These are phyloP conservation scores for Apantesis nais DNA, from an alignment of 2,888 invertebrate species.

Conservation along the genomic window DNA sequence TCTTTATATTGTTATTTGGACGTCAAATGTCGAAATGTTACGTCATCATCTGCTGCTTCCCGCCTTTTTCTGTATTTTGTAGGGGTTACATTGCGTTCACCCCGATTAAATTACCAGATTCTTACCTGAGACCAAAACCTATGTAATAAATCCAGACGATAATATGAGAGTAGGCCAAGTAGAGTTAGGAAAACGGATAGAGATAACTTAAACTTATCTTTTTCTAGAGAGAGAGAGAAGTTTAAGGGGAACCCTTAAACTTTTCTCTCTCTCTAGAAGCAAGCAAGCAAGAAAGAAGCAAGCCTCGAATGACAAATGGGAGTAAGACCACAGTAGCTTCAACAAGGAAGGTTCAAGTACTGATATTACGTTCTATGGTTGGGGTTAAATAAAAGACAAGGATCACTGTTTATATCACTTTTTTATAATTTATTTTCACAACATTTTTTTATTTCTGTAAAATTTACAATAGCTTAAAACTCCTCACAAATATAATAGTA, in stretches of 20 bases:
- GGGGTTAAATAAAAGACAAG: slow-evolving; percentile 63
- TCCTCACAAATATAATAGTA: slow-evolving; percentile 81
- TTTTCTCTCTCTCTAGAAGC: too few relatives aligned
- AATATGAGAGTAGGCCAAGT: too few relatives aligned
- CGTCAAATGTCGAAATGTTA: not conserved
- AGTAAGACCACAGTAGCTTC: not conserved
- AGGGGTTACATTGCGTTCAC: too few relatives aligned
- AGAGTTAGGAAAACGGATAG: too few relatives aligned
- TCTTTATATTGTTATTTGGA: not conserved
- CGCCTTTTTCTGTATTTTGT: too few relatives aligned
- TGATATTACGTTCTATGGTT: not conserved
- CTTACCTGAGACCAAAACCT: too few relatives aligned
- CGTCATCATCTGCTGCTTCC: not conserved
- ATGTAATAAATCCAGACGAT: too few relatives aligned
- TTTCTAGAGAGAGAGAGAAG: too few relatives aligned
- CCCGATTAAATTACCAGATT: too few relatives aligned
- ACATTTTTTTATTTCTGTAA: slow-evolving; percentile 86
- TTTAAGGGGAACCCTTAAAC: too few relatives aligned
- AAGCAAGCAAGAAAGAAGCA: not conserved
- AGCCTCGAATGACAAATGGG: not conserved
- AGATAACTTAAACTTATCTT: too few relatives aligned
- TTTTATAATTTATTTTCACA: slow-evolving; percentile 86
- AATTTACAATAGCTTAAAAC: slow-evolving; percentile 86
- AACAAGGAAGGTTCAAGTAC: not conserved
- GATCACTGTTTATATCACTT: slow-evolving; percentile 83